Evolutionary conservation across 2,113 vertebrate species (phyloP), one percentile per base, ranked within the genome.

Genomic region (Sprattus sprattus): DNA sequence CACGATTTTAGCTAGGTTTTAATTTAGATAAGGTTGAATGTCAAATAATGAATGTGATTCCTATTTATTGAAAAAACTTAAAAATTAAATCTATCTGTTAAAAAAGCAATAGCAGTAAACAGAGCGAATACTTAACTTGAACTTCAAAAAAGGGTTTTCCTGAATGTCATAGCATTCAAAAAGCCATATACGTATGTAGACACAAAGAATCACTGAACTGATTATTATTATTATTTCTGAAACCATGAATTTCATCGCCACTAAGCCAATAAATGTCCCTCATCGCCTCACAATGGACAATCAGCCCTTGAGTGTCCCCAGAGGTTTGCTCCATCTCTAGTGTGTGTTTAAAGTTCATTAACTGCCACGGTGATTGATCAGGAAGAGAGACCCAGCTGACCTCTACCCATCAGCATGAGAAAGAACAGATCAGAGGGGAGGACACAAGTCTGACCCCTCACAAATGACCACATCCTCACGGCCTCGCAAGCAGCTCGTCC

Each of bases 261-360:
- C 71, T 78, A 44, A 78, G 44, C 25, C 71, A 78, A 39, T 15
- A 39, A 32, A 78, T 78, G 32, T 78, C 10, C 28, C 25, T 78
- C 71, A 39, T 39, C 10, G 10, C 71, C 71, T 39, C 20, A 78
- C 39, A 78, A 75, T 28, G 39, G 10, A 39, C 9, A 18, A 67
- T 44, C 39, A 25, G 46, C 20, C 32, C 75, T 81, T 60, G 45
- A 46, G 20, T 45, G 83, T 54, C 80, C 54, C 83, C 82, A 71
- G 71, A 39, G 49, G 88, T 82, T 86, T 20, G 87, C 86, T 88
- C 90, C 87, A 89, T 87, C n/a, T 50, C 87, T 50, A 86, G 83
- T 88, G 87, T 89, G 89, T 92, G 89, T 93, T 94, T 85, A 88
- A 91, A 94, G 91, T 93, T 93, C 93, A 95, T 94, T 91, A 94